These are phyloP conservation scores for Zaprionus davidi DNA, from an alignment of 1,140 invertebrate species.

Conservation along the genomic window DNA sequence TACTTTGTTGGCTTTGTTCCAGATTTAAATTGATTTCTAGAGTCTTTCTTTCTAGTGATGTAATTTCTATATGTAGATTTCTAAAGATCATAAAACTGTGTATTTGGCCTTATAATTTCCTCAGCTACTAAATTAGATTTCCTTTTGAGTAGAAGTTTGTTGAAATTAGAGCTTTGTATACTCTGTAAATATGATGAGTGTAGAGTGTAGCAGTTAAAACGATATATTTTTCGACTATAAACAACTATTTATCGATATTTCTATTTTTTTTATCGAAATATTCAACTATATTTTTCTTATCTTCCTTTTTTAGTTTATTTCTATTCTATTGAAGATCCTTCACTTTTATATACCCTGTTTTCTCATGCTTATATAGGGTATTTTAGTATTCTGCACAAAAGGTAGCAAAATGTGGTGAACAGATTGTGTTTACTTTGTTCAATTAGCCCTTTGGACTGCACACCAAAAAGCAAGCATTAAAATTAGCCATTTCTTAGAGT, in stretches of 20 bases:
- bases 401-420: conserved; percentile 13
- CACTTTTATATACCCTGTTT: neutral
- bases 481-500: neutral
- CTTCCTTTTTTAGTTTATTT: too few relatives aligned
- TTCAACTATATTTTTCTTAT: too few relatives aligned
- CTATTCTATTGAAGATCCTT: too few relatives aligned
- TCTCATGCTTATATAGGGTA: neutral
- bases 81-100: conserved; percentile 2
- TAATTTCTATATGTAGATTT: neutral
- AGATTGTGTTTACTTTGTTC: conserved; percentile 13
- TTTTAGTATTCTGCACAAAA: neutral
- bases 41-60: conserved; percentile 1
- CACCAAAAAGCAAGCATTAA: neutral
- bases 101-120: conserved; percentile 23
- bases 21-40: neutral
- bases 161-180: neutral
- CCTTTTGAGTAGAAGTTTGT: neutral
- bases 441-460: conserved; percentile 17
- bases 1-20: neutral
- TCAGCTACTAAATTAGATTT: neutral
- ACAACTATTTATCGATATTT: too few relatives aligned
- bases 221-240: too few relatives aligned
- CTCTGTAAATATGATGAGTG: neutral
- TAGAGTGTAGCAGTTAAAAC: too few relatives aligned
- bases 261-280: too few relatives aligned